phyloP scores from a whole-genome alignment of 2,113 vertebrate species.

The Scatophagus argus region DNA sequence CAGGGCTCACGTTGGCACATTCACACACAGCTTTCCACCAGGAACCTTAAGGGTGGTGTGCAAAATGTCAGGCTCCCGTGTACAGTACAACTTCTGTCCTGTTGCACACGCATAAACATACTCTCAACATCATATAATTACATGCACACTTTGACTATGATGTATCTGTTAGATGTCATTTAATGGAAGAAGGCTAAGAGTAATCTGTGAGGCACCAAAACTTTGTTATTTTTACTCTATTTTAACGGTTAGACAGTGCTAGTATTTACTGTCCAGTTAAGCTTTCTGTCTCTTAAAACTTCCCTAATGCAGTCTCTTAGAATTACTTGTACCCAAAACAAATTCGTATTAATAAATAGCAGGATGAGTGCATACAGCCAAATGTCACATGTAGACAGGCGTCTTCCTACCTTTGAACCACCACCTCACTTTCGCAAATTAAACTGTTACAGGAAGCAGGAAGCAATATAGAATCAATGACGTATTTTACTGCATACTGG shows the following conservation, averaged over 20 bases:
- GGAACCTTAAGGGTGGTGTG: not conserved
- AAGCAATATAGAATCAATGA: not conserved
- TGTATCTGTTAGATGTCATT: no score
- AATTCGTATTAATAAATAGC: not conserved
- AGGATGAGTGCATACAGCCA: not conserved
- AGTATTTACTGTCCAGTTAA: not conserved
- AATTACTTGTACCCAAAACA: not conserved
- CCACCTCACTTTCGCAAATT: constrained; percentile 1
- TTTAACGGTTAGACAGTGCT: not conserved
- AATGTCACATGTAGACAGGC: not conserved
- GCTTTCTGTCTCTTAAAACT: not conserved
- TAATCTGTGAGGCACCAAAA: not conserved
- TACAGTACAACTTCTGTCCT: not conserved
- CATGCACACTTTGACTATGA: not conserved
- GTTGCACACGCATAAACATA: not conserved
- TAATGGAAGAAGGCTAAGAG: not conserved
- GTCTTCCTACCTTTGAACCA: not conserved
- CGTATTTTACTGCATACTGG: not conserved
- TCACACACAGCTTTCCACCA: constrained; percentile 3
- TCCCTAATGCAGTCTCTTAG: not conserved
- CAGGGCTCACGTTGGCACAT: not conserved
- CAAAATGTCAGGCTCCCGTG: not conserved
- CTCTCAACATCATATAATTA: not conserved
- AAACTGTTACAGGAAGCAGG: not conserved
- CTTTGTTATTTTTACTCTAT: not conserved